Conservation (phyloP, 2,797 vertebrate species). For the Hozukius guyotensis region DNA sequence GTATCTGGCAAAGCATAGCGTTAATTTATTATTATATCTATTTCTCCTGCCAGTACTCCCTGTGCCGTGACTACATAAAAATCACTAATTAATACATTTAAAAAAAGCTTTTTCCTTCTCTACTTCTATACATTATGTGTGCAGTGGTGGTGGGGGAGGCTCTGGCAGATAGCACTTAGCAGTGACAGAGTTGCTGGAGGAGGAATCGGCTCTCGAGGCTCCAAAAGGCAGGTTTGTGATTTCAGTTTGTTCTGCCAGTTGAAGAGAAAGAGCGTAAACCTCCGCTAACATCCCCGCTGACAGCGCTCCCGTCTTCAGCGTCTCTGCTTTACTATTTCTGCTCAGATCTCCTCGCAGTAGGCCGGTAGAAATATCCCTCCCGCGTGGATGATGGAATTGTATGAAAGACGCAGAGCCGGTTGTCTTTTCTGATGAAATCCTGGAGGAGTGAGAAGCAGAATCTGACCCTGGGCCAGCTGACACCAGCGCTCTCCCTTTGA, state of each 20-base stretch:
- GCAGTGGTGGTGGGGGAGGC: conserved; percentile 19
- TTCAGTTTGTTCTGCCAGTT: conserved; percentile 35
- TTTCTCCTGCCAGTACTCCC: neutral
- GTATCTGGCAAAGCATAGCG: neutral
- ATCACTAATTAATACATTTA: neutral
- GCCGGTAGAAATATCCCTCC: conserved; percentile 12
- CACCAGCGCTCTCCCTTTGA: conserved; percentile 16
- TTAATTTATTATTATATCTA: neutral
- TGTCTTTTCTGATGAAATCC: conserved; percentile 44
- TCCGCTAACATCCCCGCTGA: conserved; percentile 13
- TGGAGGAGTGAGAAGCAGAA: conserved; percentile 45
- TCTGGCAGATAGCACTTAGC: conserved; percentile 21
- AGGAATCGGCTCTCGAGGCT: conserved; percentile 29
- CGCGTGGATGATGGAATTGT: conserved; percentile 24
- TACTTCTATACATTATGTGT: neutral
- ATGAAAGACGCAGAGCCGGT: conserved; percentile 20
- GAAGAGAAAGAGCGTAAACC: conserved; percentile 43
- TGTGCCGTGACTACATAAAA: neutral
- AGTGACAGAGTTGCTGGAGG: conserved; percentile 3
- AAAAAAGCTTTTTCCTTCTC: neutral
- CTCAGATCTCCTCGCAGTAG: neutral
- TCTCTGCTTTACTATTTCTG: conserved; percentile 27
- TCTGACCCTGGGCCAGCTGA: conserved; percentile 43
- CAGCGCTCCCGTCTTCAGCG: neutral
- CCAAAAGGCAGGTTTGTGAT: conserved; percentile 29